Conservation (phyloP, 1,140 invertebrate genomes). For the Pinna nobilis region DNA sequence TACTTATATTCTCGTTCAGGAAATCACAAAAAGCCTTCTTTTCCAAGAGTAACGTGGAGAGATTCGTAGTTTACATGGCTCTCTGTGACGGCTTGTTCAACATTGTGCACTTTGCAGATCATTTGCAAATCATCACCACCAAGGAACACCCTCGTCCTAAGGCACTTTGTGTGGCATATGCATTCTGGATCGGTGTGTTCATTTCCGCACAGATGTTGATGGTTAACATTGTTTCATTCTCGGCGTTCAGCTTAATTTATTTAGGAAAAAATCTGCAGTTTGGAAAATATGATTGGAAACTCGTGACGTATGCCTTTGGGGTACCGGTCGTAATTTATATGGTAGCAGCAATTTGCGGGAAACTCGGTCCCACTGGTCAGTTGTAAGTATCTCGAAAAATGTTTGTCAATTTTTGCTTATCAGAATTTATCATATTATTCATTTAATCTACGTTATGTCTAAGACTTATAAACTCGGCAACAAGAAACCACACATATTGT, state of each 20-base stretch:
- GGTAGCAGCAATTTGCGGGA: slow-evolving; percentile 10
- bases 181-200: slow-evolving; percentile 37
- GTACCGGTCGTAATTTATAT: neutral
- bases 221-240: slow-evolving; percentile 35
- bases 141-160: slow-evolving; percentile 19
- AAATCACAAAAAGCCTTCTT: slow-evolving; percentile 20
- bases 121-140: slow-evolving; percentile 30
- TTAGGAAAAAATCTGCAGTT: slow-evolving; percentile 27
- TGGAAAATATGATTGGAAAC: slow-evolving; percentile 33
- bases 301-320: slow-evolving; percentile 34
- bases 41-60: slow-evolving; percentile 29
- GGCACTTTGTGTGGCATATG: slow-evolving; percentile 35
- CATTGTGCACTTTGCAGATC: slow-evolving; percentile 35
- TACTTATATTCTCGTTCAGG: slow-evolving; percentile 19
- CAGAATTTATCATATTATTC: too few relatives aligned
- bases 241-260: slow-evolving; percentile 39
- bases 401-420: too few relatives aligned
- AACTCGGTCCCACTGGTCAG: slow-evolving; percentile 32
- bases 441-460: too few relatives aligned
- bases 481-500: too few relatives aligned
- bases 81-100: slow-evolving; percentile 42
- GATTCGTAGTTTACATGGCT: slow-evolving; percentile 42
- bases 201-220: slow-evolving; percentile 39
- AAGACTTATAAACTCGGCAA: too few relatives aligned
- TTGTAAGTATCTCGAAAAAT: slow-evolving; percentile 47